These are phyloP conservation scores for Acrocera orbiculus DNA, from an alignment of 2,888 invertebrate genomes.

Conservation along the genomic window DNA sequence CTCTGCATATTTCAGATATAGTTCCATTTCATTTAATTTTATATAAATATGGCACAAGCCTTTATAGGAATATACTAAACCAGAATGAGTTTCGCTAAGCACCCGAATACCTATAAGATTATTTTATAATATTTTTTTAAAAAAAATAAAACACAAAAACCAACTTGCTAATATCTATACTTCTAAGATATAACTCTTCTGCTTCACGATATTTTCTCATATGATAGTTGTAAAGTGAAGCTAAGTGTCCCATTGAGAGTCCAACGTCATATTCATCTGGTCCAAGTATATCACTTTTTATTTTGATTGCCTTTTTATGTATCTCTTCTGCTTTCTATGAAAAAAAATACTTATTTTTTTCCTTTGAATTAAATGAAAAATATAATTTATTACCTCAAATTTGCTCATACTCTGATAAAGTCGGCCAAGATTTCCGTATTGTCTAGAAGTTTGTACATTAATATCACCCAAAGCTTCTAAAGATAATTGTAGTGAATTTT, in stretches of 20 bases:
- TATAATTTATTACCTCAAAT: slow-evolving; percentile 51
- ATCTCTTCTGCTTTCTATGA: slow-evolving; percentile 67
- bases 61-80: slow-evolving; percentile 86
- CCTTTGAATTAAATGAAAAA: background rate
- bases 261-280: slow-evolving; percentile 81
- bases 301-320: slow-evolving; percentile 84
- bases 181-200: slow-evolving; percentile 68
- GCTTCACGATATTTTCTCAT: slow-evolving; percentile 76
- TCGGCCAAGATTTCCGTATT: slow-evolving; percentile 87
- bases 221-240: slow-evolving; percentile 88
- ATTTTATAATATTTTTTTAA: background rate
- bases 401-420: slow-evolving; percentile 87
- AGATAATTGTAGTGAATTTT: slow-evolving; percentile 61
- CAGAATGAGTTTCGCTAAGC: slow-evolving; percentile 80
- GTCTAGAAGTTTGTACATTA: slow-evolving; percentile 90
- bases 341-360: too few species aligned
- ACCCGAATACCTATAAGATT: slow-evolving; percentile 48
- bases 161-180: slow-evolving; percentile 68
- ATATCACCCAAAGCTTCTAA: slow-evolving; percentile 75
- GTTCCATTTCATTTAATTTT: slow-evolving; percentile 42
- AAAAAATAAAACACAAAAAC: background rate
- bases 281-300: slow-evolving; percentile 75
- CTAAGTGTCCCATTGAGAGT: slow-evolving; percentile 80
- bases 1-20: slow-evolving; percentile 42
- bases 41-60: slow-evolving; percentile 76